Conservation (phyloP, 1,140 invertebrate species). For the Aphelinus certus region DNA sequence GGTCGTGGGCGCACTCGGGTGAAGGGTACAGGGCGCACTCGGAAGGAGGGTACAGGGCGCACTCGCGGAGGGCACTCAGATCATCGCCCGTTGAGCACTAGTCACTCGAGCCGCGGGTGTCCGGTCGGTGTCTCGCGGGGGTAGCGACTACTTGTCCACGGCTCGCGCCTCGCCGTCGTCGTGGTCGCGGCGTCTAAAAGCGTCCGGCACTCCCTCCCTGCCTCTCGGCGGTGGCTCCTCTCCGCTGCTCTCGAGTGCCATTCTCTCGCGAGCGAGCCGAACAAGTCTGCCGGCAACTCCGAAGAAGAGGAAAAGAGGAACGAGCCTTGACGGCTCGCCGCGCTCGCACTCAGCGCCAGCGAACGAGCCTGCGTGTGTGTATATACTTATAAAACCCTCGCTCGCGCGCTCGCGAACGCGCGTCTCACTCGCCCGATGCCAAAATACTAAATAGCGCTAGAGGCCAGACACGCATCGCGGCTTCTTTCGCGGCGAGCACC, state of each 20-base stretch:
- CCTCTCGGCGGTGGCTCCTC: neutral
- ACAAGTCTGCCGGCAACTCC: neutral
- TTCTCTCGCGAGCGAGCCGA: constrained; percentile 13
- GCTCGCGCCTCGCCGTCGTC: constrained; percentile 20
- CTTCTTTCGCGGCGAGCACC: neutral
- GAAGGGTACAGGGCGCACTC: neutral
- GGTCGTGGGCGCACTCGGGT: too few relatives aligned
- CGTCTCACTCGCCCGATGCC: constrained; percentile 12
- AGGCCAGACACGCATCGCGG: constrained; percentile 8
- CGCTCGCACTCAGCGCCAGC: neutral
- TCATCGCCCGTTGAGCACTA: too few relatives aligned
- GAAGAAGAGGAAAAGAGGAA: constrained; percentile 11
- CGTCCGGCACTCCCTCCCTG: neutral
- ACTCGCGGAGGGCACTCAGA: neutral
- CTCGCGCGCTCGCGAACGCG: too few relatives aligned
- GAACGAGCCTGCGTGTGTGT: neutral
- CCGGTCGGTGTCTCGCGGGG: too few relatives aligned
- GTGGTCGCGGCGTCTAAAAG: constrained; percentile 31
- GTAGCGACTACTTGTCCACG: constrained; percentile 7
- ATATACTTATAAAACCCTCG: neutral
- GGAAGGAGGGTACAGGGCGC: neutral
- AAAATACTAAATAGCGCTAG: constrained; percentile 29
- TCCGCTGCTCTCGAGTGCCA: neutral
- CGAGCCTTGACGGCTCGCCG: constrained; percentile 28
- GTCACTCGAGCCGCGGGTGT: too few relatives aligned